phyloP scores from a whole-genome alignment of 2,888 invertebrate species.

The Auanema freiburgensis region DNA sequence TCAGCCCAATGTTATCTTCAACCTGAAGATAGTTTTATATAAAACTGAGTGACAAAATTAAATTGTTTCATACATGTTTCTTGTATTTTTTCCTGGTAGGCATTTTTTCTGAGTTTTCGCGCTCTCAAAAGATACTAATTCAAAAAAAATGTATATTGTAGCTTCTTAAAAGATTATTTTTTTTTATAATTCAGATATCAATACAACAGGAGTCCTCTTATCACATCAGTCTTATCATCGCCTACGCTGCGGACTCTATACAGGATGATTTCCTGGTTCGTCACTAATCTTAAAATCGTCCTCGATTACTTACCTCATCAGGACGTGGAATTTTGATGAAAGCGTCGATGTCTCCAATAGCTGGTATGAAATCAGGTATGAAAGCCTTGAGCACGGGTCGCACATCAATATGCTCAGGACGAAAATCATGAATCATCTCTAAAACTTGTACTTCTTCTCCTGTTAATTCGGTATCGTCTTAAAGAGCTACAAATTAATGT shows the following conservation, averaged over 20 bases:
- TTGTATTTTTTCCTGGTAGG: no score
- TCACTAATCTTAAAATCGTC: background rate
- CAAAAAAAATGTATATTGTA: no score
- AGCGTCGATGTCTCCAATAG: conserved; percentile 97
- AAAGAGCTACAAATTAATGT: background rate
- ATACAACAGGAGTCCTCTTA: no score
- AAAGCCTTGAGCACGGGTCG: conserved; percentile 89
- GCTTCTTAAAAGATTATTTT: no score
- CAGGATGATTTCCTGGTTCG: no score
- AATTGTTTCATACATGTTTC: no score
- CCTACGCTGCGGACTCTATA: no score
- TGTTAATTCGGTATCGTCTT: conserved; percentile 11
- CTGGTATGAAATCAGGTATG: conserved; percentile 93
- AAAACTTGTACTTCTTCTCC: conserved; percentile 14
- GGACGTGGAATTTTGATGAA: conserved; percentile 86
- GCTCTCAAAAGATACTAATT: no score
- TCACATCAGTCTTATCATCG: no score
- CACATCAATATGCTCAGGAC: conserved; percentile 73
- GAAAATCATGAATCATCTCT: conserved; percentile 17
- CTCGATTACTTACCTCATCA: conserved; percentile 67
- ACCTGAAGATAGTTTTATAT: conserved; percentile 26
- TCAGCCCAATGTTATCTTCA: conserved; percentile 60
- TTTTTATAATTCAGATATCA: no score
- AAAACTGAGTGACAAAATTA: no score
- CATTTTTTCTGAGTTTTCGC: no score